Evolutionary conservation across 1,140 invertebrate genomes (phyloP), one percentile per base, ranked within the genome.

Genomic region (Drosophila subobscura): DNA sequence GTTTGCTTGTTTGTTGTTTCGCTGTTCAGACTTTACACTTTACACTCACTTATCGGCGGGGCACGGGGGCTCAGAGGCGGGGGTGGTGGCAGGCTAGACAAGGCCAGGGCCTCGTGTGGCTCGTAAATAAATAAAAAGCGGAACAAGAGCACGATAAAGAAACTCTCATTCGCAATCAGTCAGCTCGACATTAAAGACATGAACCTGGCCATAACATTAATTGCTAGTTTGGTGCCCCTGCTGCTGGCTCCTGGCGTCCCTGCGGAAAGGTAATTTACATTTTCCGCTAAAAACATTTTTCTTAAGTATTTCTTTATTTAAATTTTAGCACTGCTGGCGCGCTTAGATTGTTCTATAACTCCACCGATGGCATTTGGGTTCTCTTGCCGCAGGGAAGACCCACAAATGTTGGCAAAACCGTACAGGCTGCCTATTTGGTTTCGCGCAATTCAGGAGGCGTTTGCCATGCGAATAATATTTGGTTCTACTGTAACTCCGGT

Each of bases 281-380:
- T 12, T 10, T 4, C 10, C 33, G 2, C 3, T 37, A 37, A 37
- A 37, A 4, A 4, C 1, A 12, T 7, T 20, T 5, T 4, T n/a
- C 23, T 4, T 12, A 37, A 12, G 3, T 12, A 37, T 12, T 37
- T 37, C 3, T 37, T 37, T 37, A 37, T 12, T 37, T 4, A 4
- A 16, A 61, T 46, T 27, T 29, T n/a, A 51, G 41, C 54, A 37
- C 41, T 22, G 40, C 16, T 41, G 22, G 16, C 20, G 5, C 20
- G 14, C 63, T 73, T 3, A 16, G 42, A 20, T 45, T 85, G 27
- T 37, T 25, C 23, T 74, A 74, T 4, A 85, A 86, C 63, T 72
- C 80, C 29, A 85, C 77, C 25, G 77, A 85, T 22, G 80, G 80
- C 1, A 8, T 77, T 5, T 85, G 77, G 77, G 80, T 66, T 41